These are phyloP conservation scores for Xiphorhynchus elegans DNA, from an alignment of 2,113 vertebrate genomes.

Conservation along the genomic window DNA sequence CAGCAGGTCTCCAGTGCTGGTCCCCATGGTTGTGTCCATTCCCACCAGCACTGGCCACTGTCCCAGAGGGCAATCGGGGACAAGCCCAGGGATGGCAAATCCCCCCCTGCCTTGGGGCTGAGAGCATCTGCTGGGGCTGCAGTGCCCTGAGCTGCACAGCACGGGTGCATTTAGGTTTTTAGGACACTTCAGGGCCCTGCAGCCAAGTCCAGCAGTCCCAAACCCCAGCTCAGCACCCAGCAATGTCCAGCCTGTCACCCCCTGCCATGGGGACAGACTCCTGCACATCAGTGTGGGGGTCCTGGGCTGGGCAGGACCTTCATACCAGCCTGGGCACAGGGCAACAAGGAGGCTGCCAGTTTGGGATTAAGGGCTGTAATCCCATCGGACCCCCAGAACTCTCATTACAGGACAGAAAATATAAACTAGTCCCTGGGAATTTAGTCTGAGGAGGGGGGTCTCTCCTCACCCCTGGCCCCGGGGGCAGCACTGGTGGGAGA, in stretches of 20 bases:
- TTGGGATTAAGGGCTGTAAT: background rate
- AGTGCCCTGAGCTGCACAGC: background rate
- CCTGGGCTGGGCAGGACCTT: background rate
- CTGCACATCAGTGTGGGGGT: background rate
- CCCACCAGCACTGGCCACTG: accelerated
- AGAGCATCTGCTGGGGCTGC: background rate
- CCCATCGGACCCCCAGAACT: accelerated
- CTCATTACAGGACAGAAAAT: background rate
- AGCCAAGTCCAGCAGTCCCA: background rate
- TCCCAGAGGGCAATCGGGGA: background rate
- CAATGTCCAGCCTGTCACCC: background rate
- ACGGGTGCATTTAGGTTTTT: accelerated
- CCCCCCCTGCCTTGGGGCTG: background rate
- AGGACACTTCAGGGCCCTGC: accelerated
- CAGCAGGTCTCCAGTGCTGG: background rate
- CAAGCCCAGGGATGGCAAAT: background rate
- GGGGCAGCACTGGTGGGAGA: background rate
- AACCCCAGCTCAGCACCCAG: background rate
- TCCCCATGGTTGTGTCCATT: accelerated
- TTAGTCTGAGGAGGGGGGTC: too few species aligned
- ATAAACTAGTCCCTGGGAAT: background rate
- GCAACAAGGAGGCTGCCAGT: background rate
- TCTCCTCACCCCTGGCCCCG: accelerated
- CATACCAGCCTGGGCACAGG: background rate
- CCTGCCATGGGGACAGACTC: background rate